Evolutionary conservation across 2,888 invertebrate genomes (phyloP).

Genomic region (Lithophane semibrunnea): DNA sequence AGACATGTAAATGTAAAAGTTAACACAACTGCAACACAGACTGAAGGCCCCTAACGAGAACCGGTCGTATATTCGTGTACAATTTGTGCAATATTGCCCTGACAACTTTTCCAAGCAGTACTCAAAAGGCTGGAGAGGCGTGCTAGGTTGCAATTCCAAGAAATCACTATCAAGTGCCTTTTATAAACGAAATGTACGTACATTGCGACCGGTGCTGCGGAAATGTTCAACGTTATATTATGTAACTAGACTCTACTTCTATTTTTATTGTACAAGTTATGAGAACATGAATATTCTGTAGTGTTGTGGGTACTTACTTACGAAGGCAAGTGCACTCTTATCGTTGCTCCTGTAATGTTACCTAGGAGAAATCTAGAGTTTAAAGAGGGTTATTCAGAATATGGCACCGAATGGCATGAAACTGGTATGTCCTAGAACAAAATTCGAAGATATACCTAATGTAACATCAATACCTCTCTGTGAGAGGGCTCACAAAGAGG

Average conservation of each 20-base stretch:
- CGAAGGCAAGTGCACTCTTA: conserved; percentile 7
- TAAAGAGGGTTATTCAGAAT: background rate
- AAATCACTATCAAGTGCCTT: conserved; percentile 55
- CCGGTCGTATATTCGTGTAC: conserved; percentile 25
- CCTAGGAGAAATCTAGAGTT: conserved; percentile 16
- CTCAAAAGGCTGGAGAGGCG: conserved; percentile 7
- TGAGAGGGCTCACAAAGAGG: background rate
- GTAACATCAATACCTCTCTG: background rate
- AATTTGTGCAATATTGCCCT: conserved; percentile 41
- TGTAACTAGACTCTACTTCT: conserved; percentile 22
- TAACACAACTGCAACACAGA: conserved; percentile 23
- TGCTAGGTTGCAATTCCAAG: conserved; percentile 38
- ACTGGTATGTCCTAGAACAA: background rate
- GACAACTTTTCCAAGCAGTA: conserved; percentile 20
- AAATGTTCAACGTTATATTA: conserved; percentile 36
- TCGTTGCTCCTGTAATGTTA: background rate
- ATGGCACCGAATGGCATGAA: background rate
- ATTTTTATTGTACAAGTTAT: conserved; percentile 50
- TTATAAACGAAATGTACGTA: conserved; percentile 24
- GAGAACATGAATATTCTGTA: conserved; percentile 32
- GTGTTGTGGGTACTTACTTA: background rate
- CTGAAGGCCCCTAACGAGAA: conserved; percentile 26
- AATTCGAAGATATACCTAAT: background rate
- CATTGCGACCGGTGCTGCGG: conserved; percentile 30
- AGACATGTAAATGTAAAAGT: background rate